These are phyloP conservation scores for Asarcornis scutulata DNA, from an alignment of 2,113 vertebrate genomes.

Conservation along the genomic window DNA sequence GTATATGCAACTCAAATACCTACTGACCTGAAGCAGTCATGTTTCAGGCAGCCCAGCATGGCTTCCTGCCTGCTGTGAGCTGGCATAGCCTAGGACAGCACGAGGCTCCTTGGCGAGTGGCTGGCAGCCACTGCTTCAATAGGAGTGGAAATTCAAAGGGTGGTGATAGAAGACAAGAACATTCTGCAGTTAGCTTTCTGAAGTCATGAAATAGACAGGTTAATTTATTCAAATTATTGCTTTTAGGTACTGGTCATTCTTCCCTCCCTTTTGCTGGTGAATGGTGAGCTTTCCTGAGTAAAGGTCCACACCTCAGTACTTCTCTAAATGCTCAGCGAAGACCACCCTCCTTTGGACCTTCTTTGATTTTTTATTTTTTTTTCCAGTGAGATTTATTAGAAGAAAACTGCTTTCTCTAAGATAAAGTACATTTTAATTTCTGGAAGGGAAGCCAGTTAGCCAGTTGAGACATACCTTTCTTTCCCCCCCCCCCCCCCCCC, in stretches of 20 bases:
- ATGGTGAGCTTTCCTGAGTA: not conserved
- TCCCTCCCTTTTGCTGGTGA: not conserved
- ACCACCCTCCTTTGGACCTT: not conserved
- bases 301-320: not conserved
- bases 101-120: not conserved
- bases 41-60: conserved; percentile 18
- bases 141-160: not conserved
- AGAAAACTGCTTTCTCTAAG: not conserved
- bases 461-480: not conserved
- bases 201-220: not conserved
- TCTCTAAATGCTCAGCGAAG: not conserved
- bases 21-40: conserved; percentile 37
- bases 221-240: not conserved
- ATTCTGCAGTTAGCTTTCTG: not conserved
- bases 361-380: not conserved
- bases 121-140: not conserved
- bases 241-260: not conserved
- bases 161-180: not conserved
- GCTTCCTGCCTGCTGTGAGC: conserved; percentile 31
- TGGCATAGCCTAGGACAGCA: not conserved
- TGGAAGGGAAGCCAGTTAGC: not conserved
- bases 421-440: not conserved
- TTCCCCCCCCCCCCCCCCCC: too few relatives aligned
- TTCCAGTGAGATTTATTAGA: not conserved
- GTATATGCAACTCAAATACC: conserved; percentile 54